These are phyloP conservation scores for Melinaea marsaeus DNA, from an alignment of 2,888 invertebrate genomes.

Conservation along the genomic window DNA sequence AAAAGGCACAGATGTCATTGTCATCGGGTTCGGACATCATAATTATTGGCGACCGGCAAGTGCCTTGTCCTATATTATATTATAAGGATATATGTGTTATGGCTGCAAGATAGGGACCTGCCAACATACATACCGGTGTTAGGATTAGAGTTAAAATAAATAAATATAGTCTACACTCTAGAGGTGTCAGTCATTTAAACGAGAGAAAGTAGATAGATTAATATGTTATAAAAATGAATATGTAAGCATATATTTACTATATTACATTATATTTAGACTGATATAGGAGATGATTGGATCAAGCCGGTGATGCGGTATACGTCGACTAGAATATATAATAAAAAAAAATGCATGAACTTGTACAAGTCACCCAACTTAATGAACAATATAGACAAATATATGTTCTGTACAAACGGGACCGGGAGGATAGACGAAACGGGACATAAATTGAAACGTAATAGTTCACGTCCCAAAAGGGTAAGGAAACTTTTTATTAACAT, in stretches of 20 bases:
- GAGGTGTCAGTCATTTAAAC: no score
- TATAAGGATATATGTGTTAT: constrained; percentile 9
- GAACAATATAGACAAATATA: constrained; percentile 40
- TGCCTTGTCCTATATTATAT: constrained; percentile 2
- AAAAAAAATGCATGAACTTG: constrained; percentile 36
- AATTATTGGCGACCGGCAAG: constrained; percentile 39
- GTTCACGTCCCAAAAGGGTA: neutral
- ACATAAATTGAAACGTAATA: constrained; percentile 4
- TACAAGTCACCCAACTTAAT: constrained; percentile 34
- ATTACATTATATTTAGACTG: constrained; percentile 29
- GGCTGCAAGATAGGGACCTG: no score
- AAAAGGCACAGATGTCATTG: constrained; percentile 34
- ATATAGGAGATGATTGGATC: constrained; percentile 35
- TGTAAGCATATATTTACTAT: no score
- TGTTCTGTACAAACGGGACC: constrained; percentile 42
- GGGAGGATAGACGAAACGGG: constrained; percentile 37
- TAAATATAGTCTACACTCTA: no score
- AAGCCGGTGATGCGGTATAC: constrained; percentile 34
- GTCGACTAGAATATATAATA: constrained; percentile 35
- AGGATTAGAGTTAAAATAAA: no score
- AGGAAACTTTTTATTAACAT: neutral
- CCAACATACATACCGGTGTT: no score
- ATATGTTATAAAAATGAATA: no score
- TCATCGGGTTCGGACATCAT: constrained; percentile 44
- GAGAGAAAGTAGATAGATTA: no score